Base-by-base conservation (phyloP, 1,140 invertebrate genomes). In the honey bee (Apis mellifera) region DNA sequence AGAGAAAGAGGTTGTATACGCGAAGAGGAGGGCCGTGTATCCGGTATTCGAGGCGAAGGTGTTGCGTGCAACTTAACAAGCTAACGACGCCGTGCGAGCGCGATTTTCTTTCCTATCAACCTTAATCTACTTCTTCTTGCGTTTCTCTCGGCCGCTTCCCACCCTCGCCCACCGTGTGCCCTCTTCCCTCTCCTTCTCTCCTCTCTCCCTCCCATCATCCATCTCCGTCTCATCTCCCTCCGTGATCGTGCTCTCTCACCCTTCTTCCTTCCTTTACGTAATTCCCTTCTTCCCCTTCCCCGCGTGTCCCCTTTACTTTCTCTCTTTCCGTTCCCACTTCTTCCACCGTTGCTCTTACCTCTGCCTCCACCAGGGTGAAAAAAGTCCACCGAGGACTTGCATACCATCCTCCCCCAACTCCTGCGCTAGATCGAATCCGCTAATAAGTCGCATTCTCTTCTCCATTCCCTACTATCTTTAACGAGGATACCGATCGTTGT, bases 21-120 rank as follows among this genome's bases (percentile, higher is more conserved):
- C 86, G 86, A 89, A 90, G 75, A 72, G 42, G 88, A 90, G 26
- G 50, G 32, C 55, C 54, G 50, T 71, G 90, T 94, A 94, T 93
- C 93, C 93, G 93, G 93, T 93, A 92, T 92, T 93, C 87, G 91
- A 93, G 92, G 90, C 91, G 89, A 90, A 94, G 93, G 93, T 94
- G 93, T 93, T 94, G 93, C 93, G 93, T 94, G 93, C 93, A 90
- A 93, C 92, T 94, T 94, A 94, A 94, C 93, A 93, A 94, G 93
- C 93, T 93, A 94, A 94, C 93, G 93, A 94, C 91, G 92, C 85
- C 83, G 83, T 92, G 91, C 92, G 92, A 93, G 93, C 89, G 92
- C 93, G 93, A 94, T 94, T 94, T 94, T 94, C 93, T 93, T 94
- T 93, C 90, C 92, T 94, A 93, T 93, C 93, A 91, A 92, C 90